phyloP scores from a whole-genome alignment of 2,113 vertebrate genomes.

The Oncorhynchus mykiss region DNA sequence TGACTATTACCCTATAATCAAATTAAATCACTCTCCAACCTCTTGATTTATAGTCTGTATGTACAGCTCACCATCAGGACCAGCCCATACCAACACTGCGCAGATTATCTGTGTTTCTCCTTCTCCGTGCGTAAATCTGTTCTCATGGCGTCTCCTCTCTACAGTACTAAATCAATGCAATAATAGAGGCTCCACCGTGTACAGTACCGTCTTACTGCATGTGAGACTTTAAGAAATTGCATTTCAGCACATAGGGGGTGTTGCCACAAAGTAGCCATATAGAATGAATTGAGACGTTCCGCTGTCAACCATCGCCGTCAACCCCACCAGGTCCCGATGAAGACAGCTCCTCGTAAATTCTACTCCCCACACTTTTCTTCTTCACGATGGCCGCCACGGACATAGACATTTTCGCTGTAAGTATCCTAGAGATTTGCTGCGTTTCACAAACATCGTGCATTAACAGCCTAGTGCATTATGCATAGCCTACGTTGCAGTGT shows the following conservation, averaged over 20 bases:
- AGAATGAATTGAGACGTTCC: constrained; percentile 74
- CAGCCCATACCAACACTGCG: no score
- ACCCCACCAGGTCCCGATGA: constrained; percentile 58
- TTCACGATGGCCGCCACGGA: constrained; percentile 84
- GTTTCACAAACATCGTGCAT: neutral
- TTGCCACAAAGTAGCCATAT: constrained; percentile 87
- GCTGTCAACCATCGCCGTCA: constrained; percentile 44
- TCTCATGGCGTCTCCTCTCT: no score
- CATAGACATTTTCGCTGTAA: constrained; percentile 79
- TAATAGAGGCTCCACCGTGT: no score
- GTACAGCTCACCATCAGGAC: no score
- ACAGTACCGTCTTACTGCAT: no score
- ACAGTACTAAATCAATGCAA: no score
- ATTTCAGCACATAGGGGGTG: constrained; percentile 73
- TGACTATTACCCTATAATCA: no score
- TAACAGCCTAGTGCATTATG: neutral
- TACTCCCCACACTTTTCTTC: constrained; percentile 7
- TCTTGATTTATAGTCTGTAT: no score
- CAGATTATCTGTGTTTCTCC: no score
- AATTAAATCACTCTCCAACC: no score
- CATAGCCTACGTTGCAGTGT: neutral
- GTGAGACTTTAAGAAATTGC: constrained; percentile 3
- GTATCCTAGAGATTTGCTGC: constrained; percentile 38
- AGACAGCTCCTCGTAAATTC: constrained; percentile 30
- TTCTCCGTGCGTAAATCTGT: no score